Evolutionary conservation across 2,888 invertebrate species (phyloP).

Genomic region (Nemotelus pantherinus): DNA sequence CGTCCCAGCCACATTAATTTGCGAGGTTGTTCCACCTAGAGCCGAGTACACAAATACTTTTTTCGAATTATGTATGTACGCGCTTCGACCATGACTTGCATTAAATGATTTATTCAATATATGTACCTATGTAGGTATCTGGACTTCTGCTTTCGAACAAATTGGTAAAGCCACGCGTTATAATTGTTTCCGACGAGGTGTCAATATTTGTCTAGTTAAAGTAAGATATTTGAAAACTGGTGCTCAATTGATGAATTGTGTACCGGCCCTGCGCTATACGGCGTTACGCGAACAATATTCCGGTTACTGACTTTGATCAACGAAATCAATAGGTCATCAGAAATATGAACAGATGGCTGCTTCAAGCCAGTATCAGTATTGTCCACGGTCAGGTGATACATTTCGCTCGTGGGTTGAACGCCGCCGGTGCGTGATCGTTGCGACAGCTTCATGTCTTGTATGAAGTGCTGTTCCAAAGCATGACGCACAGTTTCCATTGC

Average conservation of each 20-base stretch:
- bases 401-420: conserved; percentile 19
- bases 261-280: conserved; percentile 5
- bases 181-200: conserved; percentile 49
- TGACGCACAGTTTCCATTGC: too few relatives aligned
- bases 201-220: conserved; percentile 51
- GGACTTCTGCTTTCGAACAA: conserved; percentile 47
- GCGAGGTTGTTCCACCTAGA: too few relatives aligned
- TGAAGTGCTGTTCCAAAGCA: too few relatives aligned
- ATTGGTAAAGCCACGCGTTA: conserved; percentile 49
- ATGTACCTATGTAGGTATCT: not conserved
- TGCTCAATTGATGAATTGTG: conserved; percentile 38
- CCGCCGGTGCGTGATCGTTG: conserved; percentile 17
- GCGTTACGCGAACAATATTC: not conserved
- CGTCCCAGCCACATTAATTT: too few relatives aligned
- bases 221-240: conserved; percentile 46
- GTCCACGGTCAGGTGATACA: conserved; percentile 38
- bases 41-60: too few relatives aligned
- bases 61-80: too few relatives aligned
- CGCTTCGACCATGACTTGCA: conserved; percentile 37
- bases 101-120: too few relatives aligned
- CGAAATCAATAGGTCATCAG: conserved; percentile 29
- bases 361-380: conserved; percentile 2
- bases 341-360: conserved; percentile 39
- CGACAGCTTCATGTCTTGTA: conserved; percentile 11
- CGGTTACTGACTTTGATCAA: not conserved